These are phyloP conservation scores for Chamaetylas fuelleborni DNA, from an alignment of 2,113 vertebrate species.

Conservation along the genomic window DNA sequence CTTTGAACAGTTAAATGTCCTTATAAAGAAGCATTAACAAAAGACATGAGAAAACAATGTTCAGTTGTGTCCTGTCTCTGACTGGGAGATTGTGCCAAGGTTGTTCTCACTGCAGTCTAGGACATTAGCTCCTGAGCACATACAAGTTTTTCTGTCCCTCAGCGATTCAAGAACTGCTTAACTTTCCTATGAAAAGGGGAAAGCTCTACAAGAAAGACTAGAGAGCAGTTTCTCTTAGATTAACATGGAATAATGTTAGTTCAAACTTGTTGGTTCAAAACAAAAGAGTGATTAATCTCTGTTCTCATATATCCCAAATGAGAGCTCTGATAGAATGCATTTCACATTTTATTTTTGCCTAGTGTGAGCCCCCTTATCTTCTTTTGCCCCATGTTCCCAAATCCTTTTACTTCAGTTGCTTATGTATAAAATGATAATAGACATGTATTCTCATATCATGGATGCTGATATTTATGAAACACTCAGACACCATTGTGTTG, in stretches of 20 bases:
- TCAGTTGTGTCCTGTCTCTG: background rate
- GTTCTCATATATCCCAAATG: background rate
- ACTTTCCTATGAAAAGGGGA: background rate
- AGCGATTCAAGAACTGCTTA: background rate
- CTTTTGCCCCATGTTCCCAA: background rate
- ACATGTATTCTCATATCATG: background rate
- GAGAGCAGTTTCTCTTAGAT: background rate
- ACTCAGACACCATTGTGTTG: background rate
- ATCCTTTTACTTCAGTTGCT: background rate
- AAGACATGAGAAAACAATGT: background rate
- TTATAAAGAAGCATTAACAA: background rate
- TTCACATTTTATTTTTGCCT: background rate
- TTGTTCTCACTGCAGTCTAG: background rate
- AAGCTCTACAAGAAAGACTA: background rate
- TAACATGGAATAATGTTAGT: background rate
- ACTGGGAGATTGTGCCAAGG: background rate
- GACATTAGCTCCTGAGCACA: background rate
- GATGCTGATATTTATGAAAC: background rate
- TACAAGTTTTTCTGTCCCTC: background rate
- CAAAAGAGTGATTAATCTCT: background rate
- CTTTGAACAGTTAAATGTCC: background rate
- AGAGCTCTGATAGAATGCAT: background rate
- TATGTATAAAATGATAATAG: background rate
- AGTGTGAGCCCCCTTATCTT: background rate
- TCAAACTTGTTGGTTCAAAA: background rate